Conservation (phyloP, 1,140 invertebrate species). For the Drosophila lacertosa region DNA sequence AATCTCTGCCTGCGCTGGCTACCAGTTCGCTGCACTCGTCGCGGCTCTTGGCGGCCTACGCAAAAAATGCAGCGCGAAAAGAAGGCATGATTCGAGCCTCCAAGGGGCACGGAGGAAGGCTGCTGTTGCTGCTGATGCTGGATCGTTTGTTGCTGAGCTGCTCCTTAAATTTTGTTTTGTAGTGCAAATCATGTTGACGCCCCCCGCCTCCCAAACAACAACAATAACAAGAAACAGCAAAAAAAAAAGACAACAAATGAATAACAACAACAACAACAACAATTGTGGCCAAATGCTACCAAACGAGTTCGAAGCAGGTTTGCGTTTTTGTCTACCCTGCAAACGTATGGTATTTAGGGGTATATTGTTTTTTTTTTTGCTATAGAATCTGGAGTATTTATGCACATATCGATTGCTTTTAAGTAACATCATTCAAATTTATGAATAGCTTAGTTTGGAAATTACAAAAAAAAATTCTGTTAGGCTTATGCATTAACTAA, state of each 20-base stretch:
- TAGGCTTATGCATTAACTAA: too few species aligned
- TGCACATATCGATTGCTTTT: too few species aligned
- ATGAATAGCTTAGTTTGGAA: too few species aligned
- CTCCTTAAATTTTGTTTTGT: conserved; percentile 78
- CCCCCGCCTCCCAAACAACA: conserved; percentile 42
- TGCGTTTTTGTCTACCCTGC: conserved; percentile 29
- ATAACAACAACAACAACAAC: conserved; percentile 3
- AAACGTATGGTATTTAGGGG: too few species aligned
- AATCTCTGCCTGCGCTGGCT: conserved; percentile 61
- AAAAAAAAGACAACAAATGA: conserved; percentile 12
- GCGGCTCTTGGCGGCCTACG: conserved; percentile 59
- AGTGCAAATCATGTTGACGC: conserved; percentile 77
- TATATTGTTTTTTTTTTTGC: neutral
- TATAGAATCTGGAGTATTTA: too few species aligned
- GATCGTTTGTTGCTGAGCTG: conserved; percentile 45
- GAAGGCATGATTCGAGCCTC: conserved; percentile 49
- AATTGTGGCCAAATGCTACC: conserved; percentile 65
- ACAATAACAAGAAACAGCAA: too few species aligned
- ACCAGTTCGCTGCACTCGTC: conserved; percentile 74
- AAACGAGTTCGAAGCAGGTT: conserved; percentile 77
- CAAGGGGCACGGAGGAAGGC: neutral
- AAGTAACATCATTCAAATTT: too few species aligned
- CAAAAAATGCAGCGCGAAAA: conserved; percentile 81
- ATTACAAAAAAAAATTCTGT: too few species aligned
- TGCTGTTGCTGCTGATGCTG: conserved; percentile 20